A percentile compares a stretch with the other conserved stretches of the same genome.
Conservation (phyloP, 2,113 vertebrate genomes). For the Limnothrissa miodon region DNA sequence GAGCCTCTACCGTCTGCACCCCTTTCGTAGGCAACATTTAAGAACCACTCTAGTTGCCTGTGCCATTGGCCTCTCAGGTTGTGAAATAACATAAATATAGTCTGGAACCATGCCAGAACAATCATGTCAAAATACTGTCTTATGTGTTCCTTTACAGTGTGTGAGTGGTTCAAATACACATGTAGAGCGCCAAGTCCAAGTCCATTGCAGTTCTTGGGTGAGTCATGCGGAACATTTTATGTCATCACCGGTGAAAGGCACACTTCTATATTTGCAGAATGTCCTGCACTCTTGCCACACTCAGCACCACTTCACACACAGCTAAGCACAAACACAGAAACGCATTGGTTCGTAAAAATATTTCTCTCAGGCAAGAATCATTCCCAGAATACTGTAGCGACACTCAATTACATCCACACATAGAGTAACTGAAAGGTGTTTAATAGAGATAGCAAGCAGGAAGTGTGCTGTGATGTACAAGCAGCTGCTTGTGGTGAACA, state of each 20-base stretch:
- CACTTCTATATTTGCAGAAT: slow-evolving; percentile 13
- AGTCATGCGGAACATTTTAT: not conserved
- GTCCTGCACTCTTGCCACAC: not conserved
- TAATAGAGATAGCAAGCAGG: not conserved
- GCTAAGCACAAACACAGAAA: not conserved
- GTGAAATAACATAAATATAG: not conserved
- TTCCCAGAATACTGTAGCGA: slow-evolving; percentile 1
- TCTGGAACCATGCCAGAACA: not conserved
- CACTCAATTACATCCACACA: slow-evolving; percentile 12
- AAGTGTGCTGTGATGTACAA: slow-evolving; percentile 10
- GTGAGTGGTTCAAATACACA: not conserved
- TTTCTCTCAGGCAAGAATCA: slow-evolving; percentile 7
- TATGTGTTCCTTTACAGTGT: too few relatives aligned
- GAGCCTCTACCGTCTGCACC: too few relatives aligned
- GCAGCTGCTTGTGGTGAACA: not conserved
- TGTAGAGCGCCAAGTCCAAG: not conserved
- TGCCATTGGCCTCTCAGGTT: too few relatives aligned
- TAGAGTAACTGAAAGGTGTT: not conserved
- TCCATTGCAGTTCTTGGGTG: slow-evolving; percentile 6
- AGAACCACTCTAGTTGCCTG: too few relatives aligned
- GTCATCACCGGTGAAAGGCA: not conserved
- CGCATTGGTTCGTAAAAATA: not conserved
- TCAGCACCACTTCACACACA: slow-evolving; percentile 11
- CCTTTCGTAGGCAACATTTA: too few relatives aligned
- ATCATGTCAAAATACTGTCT: not conserved